Evolutionary conservation across 2,113 vertebrate species (phyloP), one percentile per base, ranked within the genome.

Genomic region (Dendrocopos noguchii): DNA sequence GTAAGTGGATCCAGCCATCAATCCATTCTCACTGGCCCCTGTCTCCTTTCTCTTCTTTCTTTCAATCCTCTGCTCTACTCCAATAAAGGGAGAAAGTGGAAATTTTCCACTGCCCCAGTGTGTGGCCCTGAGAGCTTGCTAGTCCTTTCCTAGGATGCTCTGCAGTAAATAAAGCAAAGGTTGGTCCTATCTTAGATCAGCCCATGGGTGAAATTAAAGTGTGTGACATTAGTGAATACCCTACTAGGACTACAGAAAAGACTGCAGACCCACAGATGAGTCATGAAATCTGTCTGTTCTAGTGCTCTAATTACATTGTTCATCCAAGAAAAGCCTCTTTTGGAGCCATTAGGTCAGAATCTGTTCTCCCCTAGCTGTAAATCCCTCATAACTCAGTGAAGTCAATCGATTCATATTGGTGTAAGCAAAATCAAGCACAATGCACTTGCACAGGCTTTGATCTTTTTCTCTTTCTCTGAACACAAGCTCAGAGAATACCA

Each of bases 231-330:
- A 91, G 95, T 50, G 65, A 89, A 83, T 79, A 91, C 87, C 68
- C 84, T 74, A 95, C 68, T 71, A 96, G 89, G 92, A 84, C 64
- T 75, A 84, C 88, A 93, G 81, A 92, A 55, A 91, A 93, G 84
- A 83, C 94, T 85, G 76, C 79, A 95, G 94, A 95, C 87, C 95
- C 94, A 95, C 89, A 90, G 90, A 96, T 96, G 92, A 95, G 84
- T 96, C 95, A 96, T 7, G 0, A 96, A 95, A 89, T 68, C 89
- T 92, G 75, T 82, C 92, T 94, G 72, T 95, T 95, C 76, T 89
- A 95, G 84, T 94, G 91, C 76, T 96, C 93, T 96, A 95, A 95
- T 96, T 94, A 96, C 88, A 94, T 95, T 91, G 93, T 83, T 96
- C 87, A 94, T 91, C 89, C 72, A 94, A 85, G 79, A 95, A 95